Evolutionary conservation across 2,113 vertebrate genomes (phyloP).

Genomic region (Corapipo altera): DNA sequence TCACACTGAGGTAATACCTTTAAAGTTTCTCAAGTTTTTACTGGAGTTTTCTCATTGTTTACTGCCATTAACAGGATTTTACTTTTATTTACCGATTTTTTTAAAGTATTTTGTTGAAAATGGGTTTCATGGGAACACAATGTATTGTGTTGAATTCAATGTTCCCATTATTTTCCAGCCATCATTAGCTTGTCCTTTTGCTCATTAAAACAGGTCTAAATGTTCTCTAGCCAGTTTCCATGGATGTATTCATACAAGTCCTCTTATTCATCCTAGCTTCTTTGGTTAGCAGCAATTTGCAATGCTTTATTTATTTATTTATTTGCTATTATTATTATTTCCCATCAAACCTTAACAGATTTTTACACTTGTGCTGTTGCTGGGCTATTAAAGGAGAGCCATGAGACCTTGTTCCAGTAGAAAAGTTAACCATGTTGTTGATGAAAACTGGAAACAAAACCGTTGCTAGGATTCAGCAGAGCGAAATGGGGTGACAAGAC

Average conservation of each 20-base stretch:
- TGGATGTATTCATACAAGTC: neutral
- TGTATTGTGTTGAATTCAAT: neutral
- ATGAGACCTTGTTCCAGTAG: neutral
- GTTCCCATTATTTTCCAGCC: neutral
- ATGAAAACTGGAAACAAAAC: neutral
- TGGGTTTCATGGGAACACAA: neutral
- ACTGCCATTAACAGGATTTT: neutral
- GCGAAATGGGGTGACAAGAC: neutral
- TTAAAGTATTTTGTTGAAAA: neutral
- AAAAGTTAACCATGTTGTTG: neutral
- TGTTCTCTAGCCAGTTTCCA: neutral
- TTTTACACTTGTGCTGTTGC: neutral
- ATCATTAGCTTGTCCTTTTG: neutral
- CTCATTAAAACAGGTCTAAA: conserved; percentile 17
- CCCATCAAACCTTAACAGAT: neutral
- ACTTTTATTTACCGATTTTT: neutral
- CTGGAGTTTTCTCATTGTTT: neutral
- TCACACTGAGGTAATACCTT: neutral
- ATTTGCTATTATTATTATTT: neutral
- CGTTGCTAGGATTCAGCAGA: neutral
- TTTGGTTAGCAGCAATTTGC: neutral
- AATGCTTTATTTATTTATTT: neutral
- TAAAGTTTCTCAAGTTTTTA: neutral
- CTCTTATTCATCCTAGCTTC: neutral
- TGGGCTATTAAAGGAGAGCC: neutral